These are phyloP conservation scores for Xestia xanthographa DNA, from an alignment of 2,888 invertebrate genomes.

Conservation along the genomic window DNA sequence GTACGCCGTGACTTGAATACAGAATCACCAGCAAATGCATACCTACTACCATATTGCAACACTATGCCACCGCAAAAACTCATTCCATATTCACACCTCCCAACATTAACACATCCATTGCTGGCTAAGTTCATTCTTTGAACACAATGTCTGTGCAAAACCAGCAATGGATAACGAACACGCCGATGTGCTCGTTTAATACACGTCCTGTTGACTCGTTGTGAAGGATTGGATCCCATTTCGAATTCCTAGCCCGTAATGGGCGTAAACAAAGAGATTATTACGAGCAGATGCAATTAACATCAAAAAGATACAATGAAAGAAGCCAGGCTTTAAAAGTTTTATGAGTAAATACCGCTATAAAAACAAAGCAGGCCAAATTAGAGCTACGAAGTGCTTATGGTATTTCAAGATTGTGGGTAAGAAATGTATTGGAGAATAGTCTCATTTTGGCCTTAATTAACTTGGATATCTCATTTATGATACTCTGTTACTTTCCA, in stretches of 20 bases:
- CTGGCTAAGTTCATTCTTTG: neutral
- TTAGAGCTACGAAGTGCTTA: slow-evolving; percentile 41
- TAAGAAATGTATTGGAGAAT: slow-evolving; percentile 12
- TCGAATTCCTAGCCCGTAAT: slow-evolving; percentile 71
- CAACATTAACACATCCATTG: slow-evolving; percentile 27
- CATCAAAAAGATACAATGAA: slow-evolving; percentile 68
- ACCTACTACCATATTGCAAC: slow-evolving; percentile 66
- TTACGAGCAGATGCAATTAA: slow-evolving; percentile 71
- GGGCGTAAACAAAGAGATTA: slow-evolving; percentile 76
- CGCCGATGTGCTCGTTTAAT: neutral
- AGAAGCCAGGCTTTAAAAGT: slow-evolving; percentile 63
- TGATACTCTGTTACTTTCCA: neutral
- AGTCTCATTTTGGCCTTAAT: slow-evolving; percentile 1
- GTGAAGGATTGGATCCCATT: slow-evolving; percentile 69
- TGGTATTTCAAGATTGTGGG: slow-evolving; percentile 33
- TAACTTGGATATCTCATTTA: neutral
- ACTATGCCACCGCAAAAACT: slow-evolving; percentile 58
- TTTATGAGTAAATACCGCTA: slow-evolving; percentile 64
- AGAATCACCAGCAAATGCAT: slow-evolving; percentile 75
- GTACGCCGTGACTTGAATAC: slow-evolving; percentile 79
- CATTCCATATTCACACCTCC: slow-evolving; percentile 41
- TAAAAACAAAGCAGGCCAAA: slow-evolving; percentile 57
- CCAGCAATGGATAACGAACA: slow-evolving; percentile 28
- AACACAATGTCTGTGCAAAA: neutral
- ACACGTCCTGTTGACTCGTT: slow-evolving; percentile 17